A percentile compares a stretch with the other conserved stretches of the same genome.
phyloP scores from a whole-genome alignment of 1,140 invertebrate species.

The Temnothorax curvispinosus region DNA sequence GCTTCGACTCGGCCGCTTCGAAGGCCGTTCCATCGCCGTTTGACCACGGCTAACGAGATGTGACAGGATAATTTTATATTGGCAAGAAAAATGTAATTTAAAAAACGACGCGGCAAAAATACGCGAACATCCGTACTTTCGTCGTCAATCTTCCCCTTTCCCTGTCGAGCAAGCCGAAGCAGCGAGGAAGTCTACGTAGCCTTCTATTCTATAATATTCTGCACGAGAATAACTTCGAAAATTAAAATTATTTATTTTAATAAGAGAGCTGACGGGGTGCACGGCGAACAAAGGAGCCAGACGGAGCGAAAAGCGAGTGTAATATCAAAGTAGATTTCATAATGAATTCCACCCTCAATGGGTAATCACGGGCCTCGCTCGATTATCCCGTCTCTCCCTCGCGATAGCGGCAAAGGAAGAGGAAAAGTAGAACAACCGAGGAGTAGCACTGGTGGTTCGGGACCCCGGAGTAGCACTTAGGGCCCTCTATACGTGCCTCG shows the following conservation, averaged over 20 bases:
- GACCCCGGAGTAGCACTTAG: constrained; percentile 78
- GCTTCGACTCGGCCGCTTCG: constrained; percentile 1
- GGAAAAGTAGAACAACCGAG: constrained; percentile 48
- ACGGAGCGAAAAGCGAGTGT: constrained; percentile 8
- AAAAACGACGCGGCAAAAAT: constrained; percentile 7
- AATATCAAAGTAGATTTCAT: constrained; percentile 75
- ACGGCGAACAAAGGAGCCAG: not conserved
- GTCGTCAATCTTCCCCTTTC: not conserved
- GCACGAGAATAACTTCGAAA: not conserved
- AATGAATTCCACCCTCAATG: constrained; percentile 82
- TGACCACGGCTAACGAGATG: constrained; percentile 38
- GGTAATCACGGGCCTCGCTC: constrained; percentile 77
- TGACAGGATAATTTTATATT: constrained; percentile 49
- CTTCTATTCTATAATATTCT: not conserved
- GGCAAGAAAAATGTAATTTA: constrained; percentile 17
- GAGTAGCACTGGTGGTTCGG: constrained; percentile 64
- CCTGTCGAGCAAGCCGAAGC: not conserved
- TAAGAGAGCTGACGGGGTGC: not conserved
- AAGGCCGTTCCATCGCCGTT: constrained; percentile 10
- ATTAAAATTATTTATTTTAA: not conserved
- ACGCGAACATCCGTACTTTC: not conserved
- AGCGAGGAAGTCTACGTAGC: not conserved
- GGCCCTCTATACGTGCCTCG: constrained; percentile 74
- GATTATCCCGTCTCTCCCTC: constrained; percentile 66
- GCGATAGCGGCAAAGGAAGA: constrained; percentile 42